Evolutionary conservation across 2,888 invertebrate species (phyloP), one percentile per base, ranked within the genome.

Genomic region (Eulithis testata): DNA sequence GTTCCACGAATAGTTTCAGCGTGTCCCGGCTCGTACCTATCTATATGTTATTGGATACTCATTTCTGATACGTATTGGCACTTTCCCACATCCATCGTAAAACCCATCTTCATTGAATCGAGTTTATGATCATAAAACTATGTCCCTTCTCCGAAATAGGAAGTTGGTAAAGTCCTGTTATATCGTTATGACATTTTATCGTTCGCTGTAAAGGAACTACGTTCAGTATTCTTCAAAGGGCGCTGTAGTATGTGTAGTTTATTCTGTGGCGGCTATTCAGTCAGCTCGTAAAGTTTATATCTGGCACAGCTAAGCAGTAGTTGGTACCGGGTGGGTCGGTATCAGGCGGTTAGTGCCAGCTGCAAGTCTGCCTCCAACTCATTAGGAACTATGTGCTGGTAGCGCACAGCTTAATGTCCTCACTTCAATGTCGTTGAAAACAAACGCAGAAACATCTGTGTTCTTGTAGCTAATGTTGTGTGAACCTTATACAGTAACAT

Each of bases 231-330:
- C 63, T 58, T 58, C 53, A 43, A 58, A 63, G 58, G 63, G 31
- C 58, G 11, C 31, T 36, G 12, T 52, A 4, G 14, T 11, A 14
- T 12, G 44, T 45, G n/a, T 11, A 3, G 4, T 7, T 31, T 56
- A 45, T 36, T 44, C 62, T 50, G 55, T 50, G 55, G 55, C 27
- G 27, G 11, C n/a, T 62, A 47, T 50, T 53, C 49, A 52, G 63
- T 47, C 63, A 56, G 67, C 52, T 62, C 63, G 36, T 65, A 66
- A 66, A 66, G 62, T 60, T 68, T 50, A 63, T 47, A 51, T 61
- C 49, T 12, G 55, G 11, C 47, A 44, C 62, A 63, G 52, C 4
- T 21, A 37, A 57, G 55, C 52, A 52, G 52, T 14, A 57, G 63
- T 52, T 45, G 37, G 44, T n/a, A 1, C 4, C n/a, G 11, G 44